Evolutionary conservation across 2,888 invertebrate genomes (phyloP).

Genomic region (Mellilla xanthometata): DNA sequence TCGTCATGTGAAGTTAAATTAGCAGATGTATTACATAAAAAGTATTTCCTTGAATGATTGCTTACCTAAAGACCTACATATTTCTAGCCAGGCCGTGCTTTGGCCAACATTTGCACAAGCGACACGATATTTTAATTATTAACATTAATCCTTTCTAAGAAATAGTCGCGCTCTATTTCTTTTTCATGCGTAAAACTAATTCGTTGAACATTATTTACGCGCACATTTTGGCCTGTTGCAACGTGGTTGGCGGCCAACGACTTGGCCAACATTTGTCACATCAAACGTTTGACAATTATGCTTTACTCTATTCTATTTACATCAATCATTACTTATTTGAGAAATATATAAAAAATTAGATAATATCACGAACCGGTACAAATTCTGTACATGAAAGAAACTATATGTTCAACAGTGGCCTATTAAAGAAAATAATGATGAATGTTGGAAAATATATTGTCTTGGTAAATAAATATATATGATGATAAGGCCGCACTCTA

Average conservation of each 20-base stretch:
- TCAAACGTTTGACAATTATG: slow-evolving; percentile 4
- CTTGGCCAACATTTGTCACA: slow-evolving; percentile 7
- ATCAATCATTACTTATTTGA: too few species aligned
- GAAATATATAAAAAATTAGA: too few species aligned
- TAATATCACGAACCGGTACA: too few species aligned
- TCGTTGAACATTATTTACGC: slow-evolving; percentile 37
- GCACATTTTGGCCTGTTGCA: slow-evolving; percentile 20
- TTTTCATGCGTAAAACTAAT: slow-evolving; percentile 42
- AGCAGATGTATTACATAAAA: background rate
- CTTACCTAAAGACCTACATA: too few species aligned
- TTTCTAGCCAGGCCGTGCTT: slow-evolving; percentile 3
- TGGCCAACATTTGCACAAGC: slow-evolving; percentile 34
- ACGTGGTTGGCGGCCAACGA: background rate
- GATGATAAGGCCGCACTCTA: too few species aligned
- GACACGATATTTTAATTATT: background rate
- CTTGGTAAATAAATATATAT: too few species aligned
- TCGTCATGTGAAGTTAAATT: too few species aligned
- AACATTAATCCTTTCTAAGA: slow-evolving; percentile 47
- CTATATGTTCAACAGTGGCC: too few species aligned
- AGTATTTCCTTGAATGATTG: slow-evolving; percentile 6
- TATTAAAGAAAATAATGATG: too few species aligned
- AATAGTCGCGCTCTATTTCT: slow-evolving; percentile 43
- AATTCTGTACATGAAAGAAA: too few species aligned
- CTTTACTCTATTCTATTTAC: background rate
- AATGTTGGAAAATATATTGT: too few species aligned